Evolutionary conservation across 2,797 vertebrate genomes (phyloP).

Genomic region (Ateles fusciceps): DNA sequence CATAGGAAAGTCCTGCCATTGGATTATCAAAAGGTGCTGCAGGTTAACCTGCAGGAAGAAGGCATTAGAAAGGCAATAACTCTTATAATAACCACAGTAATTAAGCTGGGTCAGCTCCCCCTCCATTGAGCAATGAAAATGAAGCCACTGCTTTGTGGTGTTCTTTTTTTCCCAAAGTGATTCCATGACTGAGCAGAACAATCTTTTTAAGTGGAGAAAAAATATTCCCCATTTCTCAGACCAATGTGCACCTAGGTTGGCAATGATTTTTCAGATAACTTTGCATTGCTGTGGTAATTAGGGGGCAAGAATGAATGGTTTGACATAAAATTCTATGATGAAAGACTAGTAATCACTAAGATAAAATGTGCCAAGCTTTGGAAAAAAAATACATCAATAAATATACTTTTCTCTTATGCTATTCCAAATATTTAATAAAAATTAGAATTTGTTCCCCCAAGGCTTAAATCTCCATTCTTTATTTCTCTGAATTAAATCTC

Average conservation of each 20-base stretch:
- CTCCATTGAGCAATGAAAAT: background rate
- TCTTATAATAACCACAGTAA: slow-evolving; percentile 6
- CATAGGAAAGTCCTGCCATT: slow-evolving; percentile 17
- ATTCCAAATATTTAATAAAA: slow-evolving; percentile 28
- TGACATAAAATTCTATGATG: background rate
- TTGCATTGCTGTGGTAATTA: background rate
- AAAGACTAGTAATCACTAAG: background rate
- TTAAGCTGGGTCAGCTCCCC: background rate
- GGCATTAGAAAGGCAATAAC: background rate
- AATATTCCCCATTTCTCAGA: background rate
- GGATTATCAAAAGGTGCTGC: slow-evolving; percentile 46
- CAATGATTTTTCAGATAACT: background rate
- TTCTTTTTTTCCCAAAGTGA: background rate
- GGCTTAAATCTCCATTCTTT: background rate
- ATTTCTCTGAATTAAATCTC: background rate
- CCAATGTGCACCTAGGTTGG: background rate
- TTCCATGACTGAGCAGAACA: background rate
- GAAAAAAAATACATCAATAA: background rate
- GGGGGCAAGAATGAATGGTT: background rate
- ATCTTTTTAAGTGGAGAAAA: background rate
- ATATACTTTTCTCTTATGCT: background rate
- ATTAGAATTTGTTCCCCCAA: background rate
- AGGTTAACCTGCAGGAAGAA: slow-evolving; percentile 48
- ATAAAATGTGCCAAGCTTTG: background rate
- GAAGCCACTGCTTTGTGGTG: background rate